Evolutionary conservation across 2,113 vertebrate genomes (phyloP).

Genomic region (Scopus umbretta): DNA sequence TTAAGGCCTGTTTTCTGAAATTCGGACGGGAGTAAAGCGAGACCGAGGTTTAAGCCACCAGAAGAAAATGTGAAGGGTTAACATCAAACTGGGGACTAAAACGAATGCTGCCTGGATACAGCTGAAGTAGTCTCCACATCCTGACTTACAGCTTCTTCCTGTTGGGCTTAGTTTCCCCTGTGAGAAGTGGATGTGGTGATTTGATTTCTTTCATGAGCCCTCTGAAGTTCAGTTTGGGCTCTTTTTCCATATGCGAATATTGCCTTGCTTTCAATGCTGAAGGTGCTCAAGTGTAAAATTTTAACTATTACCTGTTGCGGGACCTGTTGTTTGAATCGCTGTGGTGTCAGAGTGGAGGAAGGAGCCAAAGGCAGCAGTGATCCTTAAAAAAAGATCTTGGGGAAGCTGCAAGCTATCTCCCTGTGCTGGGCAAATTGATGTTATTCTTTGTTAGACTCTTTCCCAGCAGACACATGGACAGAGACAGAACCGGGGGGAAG

Average conservation of each 20-base stretch:
- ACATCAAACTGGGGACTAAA: not conserved
- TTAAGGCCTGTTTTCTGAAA: not conserved
- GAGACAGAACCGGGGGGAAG: too few relatives aligned
- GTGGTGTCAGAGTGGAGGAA: not conserved
- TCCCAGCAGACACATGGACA: fast-evolving
- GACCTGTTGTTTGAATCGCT: not conserved
- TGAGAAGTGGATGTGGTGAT: not conserved
- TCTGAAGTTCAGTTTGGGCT: not conserved
- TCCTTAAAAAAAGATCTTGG: not conserved
- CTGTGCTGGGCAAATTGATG: not conserved
- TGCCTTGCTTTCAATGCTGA: not conserved
- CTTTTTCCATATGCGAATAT: not conserved
- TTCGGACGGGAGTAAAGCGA: not conserved
- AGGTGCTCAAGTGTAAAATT: fast-evolving
- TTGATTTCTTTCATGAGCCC: not conserved
- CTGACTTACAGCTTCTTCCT: not conserved
- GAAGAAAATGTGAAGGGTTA: not conserved
- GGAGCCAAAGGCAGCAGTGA: not conserved
- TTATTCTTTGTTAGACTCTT: not conserved
- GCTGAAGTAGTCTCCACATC: not conserved
- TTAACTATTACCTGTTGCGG: not conserved
- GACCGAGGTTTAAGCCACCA: not conserved
- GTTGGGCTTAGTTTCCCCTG: not conserved
- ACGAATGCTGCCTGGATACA: not conserved
- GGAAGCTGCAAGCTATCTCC: not conserved